These are phyloP conservation scores for Cryptophagus acutangulus DNA, from an alignment of 2,888 invertebrate genomes.

Conservation along the genomic window DNA sequence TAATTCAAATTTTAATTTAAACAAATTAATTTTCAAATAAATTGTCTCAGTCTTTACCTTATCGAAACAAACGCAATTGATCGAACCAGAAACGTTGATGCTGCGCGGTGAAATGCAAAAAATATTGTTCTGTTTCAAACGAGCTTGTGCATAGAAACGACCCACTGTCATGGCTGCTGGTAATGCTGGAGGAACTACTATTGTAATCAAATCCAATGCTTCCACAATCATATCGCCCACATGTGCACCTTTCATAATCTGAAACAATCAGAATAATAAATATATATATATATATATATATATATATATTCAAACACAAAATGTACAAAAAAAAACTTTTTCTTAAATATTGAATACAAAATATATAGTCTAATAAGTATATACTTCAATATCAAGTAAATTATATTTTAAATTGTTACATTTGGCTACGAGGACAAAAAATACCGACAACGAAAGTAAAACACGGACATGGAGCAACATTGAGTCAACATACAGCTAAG, in stretches of 20 bases:
- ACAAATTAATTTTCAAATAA: slow-evolving; percentile 73
- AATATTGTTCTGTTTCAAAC: slow-evolving; percentile 72
- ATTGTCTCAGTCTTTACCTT: slow-evolving; percentile 86
- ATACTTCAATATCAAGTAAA: too few relatives aligned
- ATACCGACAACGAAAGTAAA: too few relatives aligned
- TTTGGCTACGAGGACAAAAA: too few relatives aligned
- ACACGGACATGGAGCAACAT: too few relatives aligned
- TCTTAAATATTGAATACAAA: too few relatives aligned
- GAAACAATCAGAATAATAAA: slow-evolving; percentile 18
- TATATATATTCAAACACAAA: background rate
- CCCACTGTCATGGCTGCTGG: slow-evolving; percentile 98
- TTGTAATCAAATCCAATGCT: slow-evolving; percentile 88
- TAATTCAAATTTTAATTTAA: too few relatives aligned
- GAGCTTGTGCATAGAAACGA: slow-evolving; percentile 80
- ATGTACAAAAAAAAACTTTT: background rate
- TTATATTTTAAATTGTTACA: too few relatives aligned
- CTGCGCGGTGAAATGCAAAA: slow-evolving; percentile 90
- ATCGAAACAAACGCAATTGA: slow-evolving; percentile 87
- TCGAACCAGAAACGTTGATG: slow-evolving; percentile 88
- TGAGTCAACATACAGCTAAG: too few relatives aligned
- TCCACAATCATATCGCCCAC: slow-evolving; percentile 65
- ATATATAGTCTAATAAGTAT: too few relatives aligned
- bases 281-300: background rate
- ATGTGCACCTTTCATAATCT: slow-evolving; percentile 59
- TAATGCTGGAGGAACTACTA: slow-evolving; percentile 91